These are phyloP conservation scores for Muscicapa striata DNA, from an alignment of 2,797 vertebrate genomes.

Conservation along the genomic window DNA sequence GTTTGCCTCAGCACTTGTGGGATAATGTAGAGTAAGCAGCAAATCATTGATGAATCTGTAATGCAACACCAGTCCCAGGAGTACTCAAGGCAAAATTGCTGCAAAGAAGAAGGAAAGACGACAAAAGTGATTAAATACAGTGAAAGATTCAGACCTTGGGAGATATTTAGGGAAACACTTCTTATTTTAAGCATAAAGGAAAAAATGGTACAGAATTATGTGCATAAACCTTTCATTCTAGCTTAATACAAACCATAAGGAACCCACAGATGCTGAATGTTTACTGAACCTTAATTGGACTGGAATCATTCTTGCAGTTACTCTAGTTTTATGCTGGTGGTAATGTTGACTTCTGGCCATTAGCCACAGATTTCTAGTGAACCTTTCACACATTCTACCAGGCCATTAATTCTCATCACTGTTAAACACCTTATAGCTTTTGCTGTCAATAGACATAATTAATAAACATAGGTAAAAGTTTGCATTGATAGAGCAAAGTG, in stretches of 20 bases:
- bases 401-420: background rate
- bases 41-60: slow-evolving; percentile 71
- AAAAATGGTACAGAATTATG: background rate
- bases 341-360: background rate
- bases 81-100: slow-evolving; percentile 67
- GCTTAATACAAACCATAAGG: background rate
- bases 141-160: background rate
- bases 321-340: background rate
- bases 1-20: slow-evolving; percentile 68
- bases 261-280: background rate
- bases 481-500: background rate
- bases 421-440: background rate
- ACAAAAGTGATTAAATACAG: slow-evolving; percentile 25
- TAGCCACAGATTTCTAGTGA: background rate
- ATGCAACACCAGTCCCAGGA: slow-evolving; percentile 74
- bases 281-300: background rate
- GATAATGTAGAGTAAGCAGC: slow-evolving; percentile 54
- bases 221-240: slow-evolving; percentile 1
- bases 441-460: background rate
- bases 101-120: slow-evolving; percentile 41
- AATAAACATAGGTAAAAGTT: background rate
- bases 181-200: background rate
- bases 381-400: background rate
- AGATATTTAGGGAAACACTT: background rate
- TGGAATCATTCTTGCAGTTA: background rate